Conservation (phyloP, 2,888 invertebrate species). For the Baccha elongata region DNA sequence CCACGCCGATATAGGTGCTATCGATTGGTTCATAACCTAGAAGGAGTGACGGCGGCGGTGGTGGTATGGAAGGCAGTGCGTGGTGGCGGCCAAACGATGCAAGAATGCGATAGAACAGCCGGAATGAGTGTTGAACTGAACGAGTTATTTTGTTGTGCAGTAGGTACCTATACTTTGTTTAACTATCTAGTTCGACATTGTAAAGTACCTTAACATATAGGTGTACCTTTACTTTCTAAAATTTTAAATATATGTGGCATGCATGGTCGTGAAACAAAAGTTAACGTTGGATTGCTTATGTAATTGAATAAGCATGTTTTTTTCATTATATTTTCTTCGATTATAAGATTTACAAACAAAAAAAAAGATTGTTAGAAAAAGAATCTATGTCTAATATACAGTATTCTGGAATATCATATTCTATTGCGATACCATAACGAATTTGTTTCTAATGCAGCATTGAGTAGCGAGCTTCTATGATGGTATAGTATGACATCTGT, state of each 20-base stretch:
- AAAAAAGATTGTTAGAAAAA: too few relatives aligned
- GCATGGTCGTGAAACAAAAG: constrained; percentile 15
- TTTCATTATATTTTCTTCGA: too few relatives aligned
- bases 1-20: constrained; percentile 57
- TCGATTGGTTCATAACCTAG: constrained; percentile 66
- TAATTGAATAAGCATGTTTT: constrained; percentile 7
- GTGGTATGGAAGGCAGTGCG: neutral
- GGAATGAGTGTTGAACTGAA: constrained; percentile 45
- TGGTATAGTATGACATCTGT: too few relatives aligned
- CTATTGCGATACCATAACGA: too few relatives aligned
- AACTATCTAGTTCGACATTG: constrained; percentile 16
- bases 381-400: too few relatives aligned
- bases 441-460: too few relatives aligned
- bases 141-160: constrained; percentile 39
- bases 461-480: too few relatives aligned
- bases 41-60: constrained; percentile 38
- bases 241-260: constrained; percentile 19
- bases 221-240: constrained; percentile 1
- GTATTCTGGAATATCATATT: too few relatives aligned
- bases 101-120: constrained; percentile 53
- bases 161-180: constrained; percentile 4
- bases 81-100: constrained; percentile 33
- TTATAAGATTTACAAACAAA: too few relatives aligned
- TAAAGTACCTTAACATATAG: neutral
- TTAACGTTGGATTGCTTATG: too few relatives aligned